phyloP scores from a whole-genome alignment of 2,113 vertebrate species.

The Lepisosteus osseus region DNA sequence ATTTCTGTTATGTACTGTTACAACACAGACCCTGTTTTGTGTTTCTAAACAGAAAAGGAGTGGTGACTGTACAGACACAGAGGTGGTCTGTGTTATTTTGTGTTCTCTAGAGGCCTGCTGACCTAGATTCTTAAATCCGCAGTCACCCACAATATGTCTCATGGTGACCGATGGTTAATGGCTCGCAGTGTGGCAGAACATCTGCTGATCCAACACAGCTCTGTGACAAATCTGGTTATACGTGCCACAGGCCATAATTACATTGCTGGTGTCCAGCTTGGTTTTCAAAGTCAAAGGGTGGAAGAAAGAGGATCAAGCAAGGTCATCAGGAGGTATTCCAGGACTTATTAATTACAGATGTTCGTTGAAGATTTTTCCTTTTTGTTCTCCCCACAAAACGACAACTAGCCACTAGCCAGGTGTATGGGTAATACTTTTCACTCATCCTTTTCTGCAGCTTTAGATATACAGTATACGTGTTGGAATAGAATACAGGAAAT shows the following conservation, averaged over 20 bases:
- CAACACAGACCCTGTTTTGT: neutral
- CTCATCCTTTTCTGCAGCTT: no score
- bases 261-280: no score
- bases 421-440: no score
- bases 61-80: neutral
- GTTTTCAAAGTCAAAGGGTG: no score
- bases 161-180: neutral
- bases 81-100: neutral
- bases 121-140: neutral
- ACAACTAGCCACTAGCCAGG: no score
- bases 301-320: no score
- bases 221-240: neutral
- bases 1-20: neutral
- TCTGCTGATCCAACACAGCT: neutral
- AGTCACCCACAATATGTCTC: conserved; percentile 1
- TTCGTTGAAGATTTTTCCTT: no score
- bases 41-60: neutral
- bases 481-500: no score
- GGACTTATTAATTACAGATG: no score
- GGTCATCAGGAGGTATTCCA: no score
- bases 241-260: neutral
- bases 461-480: no score
- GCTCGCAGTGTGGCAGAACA: neutral
- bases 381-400: no score
- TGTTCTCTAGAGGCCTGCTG: neutral